These are phyloP conservation scores for Spilosoma lubricipeda DNA, from an alignment of 2,888 invertebrate species.

Conservation along the genomic window DNA sequence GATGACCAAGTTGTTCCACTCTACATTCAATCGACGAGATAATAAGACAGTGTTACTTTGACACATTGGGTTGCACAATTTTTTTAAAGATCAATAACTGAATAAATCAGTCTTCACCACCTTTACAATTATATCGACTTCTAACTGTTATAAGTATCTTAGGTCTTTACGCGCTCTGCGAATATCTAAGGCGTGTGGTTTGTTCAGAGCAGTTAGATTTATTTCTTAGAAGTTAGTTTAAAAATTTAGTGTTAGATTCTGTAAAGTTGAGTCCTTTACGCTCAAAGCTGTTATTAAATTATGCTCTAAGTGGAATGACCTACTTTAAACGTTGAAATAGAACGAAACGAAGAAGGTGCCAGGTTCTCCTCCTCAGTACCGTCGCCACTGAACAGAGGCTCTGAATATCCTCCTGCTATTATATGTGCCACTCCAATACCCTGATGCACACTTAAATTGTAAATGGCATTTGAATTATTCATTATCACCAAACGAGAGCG, in stretches of 20 bases:
- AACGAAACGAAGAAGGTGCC: not conserved
- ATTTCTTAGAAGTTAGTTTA: no score
- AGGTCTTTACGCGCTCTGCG: no score
- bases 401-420: not conserved
- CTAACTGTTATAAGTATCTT: no score
- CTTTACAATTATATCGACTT: no score
- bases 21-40: no score
- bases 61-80: no score
- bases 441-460: slow-evolving; percentile 26
- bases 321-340: not conserved
- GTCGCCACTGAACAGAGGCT: not conserved
- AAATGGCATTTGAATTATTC: slow-evolving; percentile 26
- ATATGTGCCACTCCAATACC: slow-evolving; percentile 15
- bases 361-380: not conserved
- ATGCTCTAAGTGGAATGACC: not conserved
- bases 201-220: not conserved
- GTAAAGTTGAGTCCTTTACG: not conserved
- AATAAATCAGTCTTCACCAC: no score
- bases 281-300: not conserved
- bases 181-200: no score
- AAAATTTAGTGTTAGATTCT: no score
- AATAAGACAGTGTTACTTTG: no score
- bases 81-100: no score
- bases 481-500: slow-evolving; percentile 16
- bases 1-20: no score